Conservation (phyloP, 2,888 invertebrate species). For the Agrochola macilenta region DNA sequence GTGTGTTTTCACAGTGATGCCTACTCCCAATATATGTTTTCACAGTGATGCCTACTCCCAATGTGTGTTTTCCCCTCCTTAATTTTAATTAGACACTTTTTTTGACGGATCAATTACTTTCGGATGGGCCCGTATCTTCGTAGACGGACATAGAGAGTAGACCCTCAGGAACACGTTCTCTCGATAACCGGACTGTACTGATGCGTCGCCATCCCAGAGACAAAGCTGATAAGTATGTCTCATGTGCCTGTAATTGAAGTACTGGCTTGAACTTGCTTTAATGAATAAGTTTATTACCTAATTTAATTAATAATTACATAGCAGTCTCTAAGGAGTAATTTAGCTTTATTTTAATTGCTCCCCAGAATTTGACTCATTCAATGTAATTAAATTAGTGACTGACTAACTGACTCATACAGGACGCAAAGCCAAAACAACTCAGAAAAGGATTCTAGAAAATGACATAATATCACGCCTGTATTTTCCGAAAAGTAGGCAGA, state of each 20-base stretch:
- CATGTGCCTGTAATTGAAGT: neutral
- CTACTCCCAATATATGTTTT: too few species aligned
- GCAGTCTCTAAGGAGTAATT: neutral
- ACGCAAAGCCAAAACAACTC: neutral
- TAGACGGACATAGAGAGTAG: too few species aligned
- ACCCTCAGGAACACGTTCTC: too few species aligned
- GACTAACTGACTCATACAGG: neutral
- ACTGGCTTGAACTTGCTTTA: neutral
- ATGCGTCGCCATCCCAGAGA: too few species aligned
- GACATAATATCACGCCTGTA: neutral
- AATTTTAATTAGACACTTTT: too few species aligned
- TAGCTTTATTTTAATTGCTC: slow-evolving; percentile 31
- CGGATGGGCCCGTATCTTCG: too few species aligned
- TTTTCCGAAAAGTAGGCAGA: neutral
- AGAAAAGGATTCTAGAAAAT: neutral
- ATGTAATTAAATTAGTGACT: slow-evolving; percentile 12
- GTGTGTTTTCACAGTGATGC: too few species aligned
- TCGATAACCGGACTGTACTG: too few species aligned
- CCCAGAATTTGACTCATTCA: slow-evolving; percentile 31
- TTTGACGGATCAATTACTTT: too few species aligned
- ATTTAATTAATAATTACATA: slow-evolving; percentile 2
- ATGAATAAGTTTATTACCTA: slow-evolving; percentile 21
- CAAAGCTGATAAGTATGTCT: neutral
- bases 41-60: too few species aligned
- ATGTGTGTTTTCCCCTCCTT: too few species aligned